phyloP scores from a whole-genome alignment of 1,140 invertebrate species.

The Pseudoatta argentina region DNA sequence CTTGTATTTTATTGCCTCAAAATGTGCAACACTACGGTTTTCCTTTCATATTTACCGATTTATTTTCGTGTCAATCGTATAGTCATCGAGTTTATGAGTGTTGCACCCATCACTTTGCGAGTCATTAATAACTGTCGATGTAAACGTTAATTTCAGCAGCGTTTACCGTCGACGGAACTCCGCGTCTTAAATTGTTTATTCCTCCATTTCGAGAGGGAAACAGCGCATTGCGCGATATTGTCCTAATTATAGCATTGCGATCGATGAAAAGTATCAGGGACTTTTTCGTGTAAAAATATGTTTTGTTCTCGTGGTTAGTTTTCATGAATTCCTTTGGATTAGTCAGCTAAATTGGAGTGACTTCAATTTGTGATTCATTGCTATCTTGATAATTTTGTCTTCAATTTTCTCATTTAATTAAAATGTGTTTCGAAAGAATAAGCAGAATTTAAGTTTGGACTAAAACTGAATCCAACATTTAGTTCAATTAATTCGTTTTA shows the following conservation, averaged over 20 bases:
- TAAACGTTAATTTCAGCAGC: slow-evolving; percentile 39
- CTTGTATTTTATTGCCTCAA: neutral
- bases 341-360: slow-evolving; percentile 21
- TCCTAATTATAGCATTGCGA: slow-evolving; percentile 40
- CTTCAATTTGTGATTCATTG: slow-evolving; percentile 7
- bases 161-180: slow-evolving; percentile 29
- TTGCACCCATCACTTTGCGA: slow-evolving; percentile 28
- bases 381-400: slow-evolving; percentile 22
- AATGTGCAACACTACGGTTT: slow-evolving; percentile 2
- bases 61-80: slow-evolving; percentile 47
- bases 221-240: slow-evolving; percentile 35
- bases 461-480: neutral
- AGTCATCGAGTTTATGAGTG: slow-evolving; percentile 6
- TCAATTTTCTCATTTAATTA: slow-evolving; percentile 9
- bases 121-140: slow-evolving; percentile 44
- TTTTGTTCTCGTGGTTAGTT: slow-evolving; percentile 8
- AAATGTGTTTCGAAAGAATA: neutral
- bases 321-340: neutral
- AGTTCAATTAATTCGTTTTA: neutral
- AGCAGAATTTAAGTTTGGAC: neutral
- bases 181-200: slow-evolving; percentile 45
- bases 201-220: neutral
- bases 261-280: slow-evolving; percentile 25
- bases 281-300: neutral
- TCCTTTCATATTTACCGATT: slow-evolving; percentile 3